Evolutionary conservation across 2,797 vertebrate species (phyloP), one percentile per base, ranked within the genome.

Genomic region (Pitangus sulphuratus): DNA sequence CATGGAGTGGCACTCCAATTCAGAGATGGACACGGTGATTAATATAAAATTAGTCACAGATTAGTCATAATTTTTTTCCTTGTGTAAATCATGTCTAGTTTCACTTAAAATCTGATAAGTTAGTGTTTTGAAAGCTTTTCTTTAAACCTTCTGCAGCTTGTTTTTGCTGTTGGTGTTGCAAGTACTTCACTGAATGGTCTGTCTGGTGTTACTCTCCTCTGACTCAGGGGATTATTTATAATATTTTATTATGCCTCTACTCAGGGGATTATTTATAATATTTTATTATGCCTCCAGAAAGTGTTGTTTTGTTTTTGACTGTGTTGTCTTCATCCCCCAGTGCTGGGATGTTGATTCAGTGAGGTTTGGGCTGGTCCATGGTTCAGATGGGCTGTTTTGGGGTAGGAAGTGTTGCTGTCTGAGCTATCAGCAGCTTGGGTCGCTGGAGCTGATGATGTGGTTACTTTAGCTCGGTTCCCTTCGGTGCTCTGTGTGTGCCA

Each of bases 41-140:
- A 87, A 69, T 72, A 54, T 2, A 33, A 82, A 87, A 72, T 95
- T 74, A 94, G 47, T 93, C 86, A 88, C 9, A 64, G 61, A 75
- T 84, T 47, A 94, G 62, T 84, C n/a, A 79, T 84, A 58, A 30
- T 7, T 65, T 42, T 91, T 94, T 95, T 70, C 62, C 70, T 82
- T 77, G 30, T 53, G 28, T 74, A 90, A 81, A 84, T 93, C 44
- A 26, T 12, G 19, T 82, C 64, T 95, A 16, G 9, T 89, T 96
- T 93, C 31, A 82, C 40, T 74, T 90, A 45, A 68, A 80, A 54
- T 57, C 65, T 81, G 64, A 0, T 56, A 84, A 85, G 26, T 58
- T 70, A 42, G n/a, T n/a, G 24, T 70, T 83, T 44, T 85, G 66
- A 81, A 86, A 90, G 76, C 40, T 80, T 85, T 81, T 78, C n/a